Evolutionary conservation across 2,888 invertebrate genomes (phyloP).

Genomic region (Clitarchus hookeri): DNA sequence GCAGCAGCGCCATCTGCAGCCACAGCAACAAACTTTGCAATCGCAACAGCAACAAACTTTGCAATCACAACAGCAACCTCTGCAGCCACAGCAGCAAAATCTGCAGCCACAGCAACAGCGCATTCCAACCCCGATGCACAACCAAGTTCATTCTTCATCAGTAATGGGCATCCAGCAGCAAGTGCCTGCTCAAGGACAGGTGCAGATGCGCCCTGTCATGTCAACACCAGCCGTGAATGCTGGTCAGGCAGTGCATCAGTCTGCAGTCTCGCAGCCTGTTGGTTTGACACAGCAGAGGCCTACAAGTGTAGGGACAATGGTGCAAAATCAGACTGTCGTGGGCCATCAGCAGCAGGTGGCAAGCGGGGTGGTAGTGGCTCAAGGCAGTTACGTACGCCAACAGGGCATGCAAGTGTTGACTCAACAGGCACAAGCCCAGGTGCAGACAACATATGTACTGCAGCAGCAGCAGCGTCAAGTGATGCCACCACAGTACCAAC

Average conservation of each 20-base stretch:
- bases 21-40: slow-evolving; percentile 43
- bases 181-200: slow-evolving; percentile 56
- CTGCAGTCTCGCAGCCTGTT: slow-evolving; percentile 38
- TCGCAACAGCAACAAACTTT: slow-evolving; percentile 56
- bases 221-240: neutral
- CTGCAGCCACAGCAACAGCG: slow-evolving; percentile 45
- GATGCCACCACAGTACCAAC: slow-evolving; percentile 39
- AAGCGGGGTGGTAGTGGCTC: neutral
- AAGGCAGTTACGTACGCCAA: neutral
- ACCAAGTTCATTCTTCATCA: too few relatives aligned
- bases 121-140: slow-evolving; percentile 52
- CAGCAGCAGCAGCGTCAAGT: slow-evolving; percentile 39
- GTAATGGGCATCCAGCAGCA: slow-evolving; percentile 47
- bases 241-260: too few relatives aligned
- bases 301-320: neutral
- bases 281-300: neutral
- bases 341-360: slow-evolving; percentile 36
- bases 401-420: slow-evolving; percentile 4
- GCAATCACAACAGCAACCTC: slow-evolving; percentile 59
- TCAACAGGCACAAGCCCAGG: slow-evolving; percentile 17
- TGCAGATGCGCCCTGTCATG: slow-evolving; percentile 49
- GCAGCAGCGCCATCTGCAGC: slow-evolving; percentile 43
- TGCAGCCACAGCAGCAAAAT: slow-evolving; percentile 56
- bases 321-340: slow-evolving; percentile 34
- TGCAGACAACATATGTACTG: too few relatives aligned